Base-by-base conservation (phyloP, 2,113 vertebrate species). In the Melanotaenia duboulayi region DNA sequence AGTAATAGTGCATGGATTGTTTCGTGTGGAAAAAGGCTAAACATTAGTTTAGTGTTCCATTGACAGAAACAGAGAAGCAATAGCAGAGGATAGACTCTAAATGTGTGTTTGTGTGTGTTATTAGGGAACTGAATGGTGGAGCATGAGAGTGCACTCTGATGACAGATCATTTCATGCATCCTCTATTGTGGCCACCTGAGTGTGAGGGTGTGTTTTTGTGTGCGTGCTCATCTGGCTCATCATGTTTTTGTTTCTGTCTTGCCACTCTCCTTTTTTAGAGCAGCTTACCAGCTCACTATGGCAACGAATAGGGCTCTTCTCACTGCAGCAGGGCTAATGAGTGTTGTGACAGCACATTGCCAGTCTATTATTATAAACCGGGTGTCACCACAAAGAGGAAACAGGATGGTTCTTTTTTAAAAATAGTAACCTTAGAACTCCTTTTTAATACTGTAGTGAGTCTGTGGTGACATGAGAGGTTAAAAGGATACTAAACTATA, bases 111-210 rank as follows among this genome's bases (percentile, higher is more conserved):
- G 46, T 56, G 49, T 54, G 35, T 16, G 52, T 44, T 52, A 71
- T 56, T 49, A 28, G 46, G 74, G 44, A 51, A 65, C 11, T 73
- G 78, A 70, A 65, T 71, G 52, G 58, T 68, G 69, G 68, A 67
- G 83, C 81, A 49, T 74, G 78, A 91, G 84, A 80, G 80, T 86
- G 89, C 85, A 88, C 69, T 78, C 87, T 89, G 90, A 93, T 93
- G 91, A 94, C 90, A 93, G 88, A 92, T 92, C 89, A 88, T 89
- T 92, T 92, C 78, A 92, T 81, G 65, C 81, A 65, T 83, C 68
- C 50, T 88, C 64, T 83, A 82, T 88, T 89, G 80, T 80, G 77
- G 67, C 75, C 63, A 81, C 85, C 87, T 83, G 80, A 82, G 72
- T 84, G 80, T 22, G 56, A 25, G 56, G n/a, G 10, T 24, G 77